Evolutionary conservation across 2,888 invertebrate species (phyloP), one percentile per base, ranked within the genome.

Genomic region (Agrochola lota): DNA sequence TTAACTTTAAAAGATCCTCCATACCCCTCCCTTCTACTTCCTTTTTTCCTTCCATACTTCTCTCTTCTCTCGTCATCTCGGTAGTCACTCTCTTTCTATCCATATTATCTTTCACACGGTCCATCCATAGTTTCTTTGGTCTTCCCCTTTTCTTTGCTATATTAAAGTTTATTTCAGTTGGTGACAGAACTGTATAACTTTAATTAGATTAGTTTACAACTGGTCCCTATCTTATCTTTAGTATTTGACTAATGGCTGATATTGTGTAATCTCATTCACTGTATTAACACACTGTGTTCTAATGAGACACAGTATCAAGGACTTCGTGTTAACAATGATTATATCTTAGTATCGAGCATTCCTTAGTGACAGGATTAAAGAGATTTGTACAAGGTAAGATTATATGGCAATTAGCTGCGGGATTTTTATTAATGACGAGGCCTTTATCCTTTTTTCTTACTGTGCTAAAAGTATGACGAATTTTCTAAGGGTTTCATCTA

Each of bases 291-390:
- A n/a, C n/a, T n/a, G n/a, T 83, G 73, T 46, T 73, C 78, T 68
- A 85, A 87, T 83, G 86, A 80, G 49, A 81, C 77, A 77, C 62
- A 77, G 63, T 77, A 85, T 77, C 88, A 87, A 89, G 81, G 87
- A 57, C 79, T 66, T 46, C 30, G 8, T 72, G 70, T 77, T 85
- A 82, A 76, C 68, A 60, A 76, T 30, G 35, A 30, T 49, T 43
- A 20, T 76, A 77, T 81, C 59, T 67, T 49, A 17, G 40, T 84
- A 67, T 83, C 71, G 35, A 55, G 35, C 64, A 76, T 85, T 85
- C 69, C 49, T 35, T 40, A 30, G 43, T 35, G 70, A 59, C n/a
- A 43, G 63, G 71, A 71, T 77, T 72, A 71, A 4, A 26, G 55
- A 69, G 40, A 83, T 75, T 83, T 59, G 30, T 55, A 59, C 60